Evolutionary conservation across 2,888 invertebrate genomes (phyloP).

Genomic region (Bombylius major): DNA sequence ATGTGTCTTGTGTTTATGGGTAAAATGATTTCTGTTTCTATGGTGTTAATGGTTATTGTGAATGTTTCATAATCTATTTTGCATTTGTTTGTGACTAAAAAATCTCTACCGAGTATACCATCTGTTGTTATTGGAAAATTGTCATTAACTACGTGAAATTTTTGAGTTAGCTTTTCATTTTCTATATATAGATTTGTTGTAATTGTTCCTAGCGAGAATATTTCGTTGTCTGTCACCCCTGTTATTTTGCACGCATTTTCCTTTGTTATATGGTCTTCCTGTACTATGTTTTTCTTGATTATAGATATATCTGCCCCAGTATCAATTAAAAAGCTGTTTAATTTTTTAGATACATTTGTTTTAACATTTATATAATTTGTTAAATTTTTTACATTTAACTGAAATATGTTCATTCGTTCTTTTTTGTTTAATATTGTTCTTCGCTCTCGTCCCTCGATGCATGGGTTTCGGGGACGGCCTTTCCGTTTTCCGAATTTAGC

Average conservation of each 20-base stretch:
- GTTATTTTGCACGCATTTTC: not conserved
- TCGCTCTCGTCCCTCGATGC: too few species aligned
- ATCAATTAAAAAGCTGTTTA: not conserved
- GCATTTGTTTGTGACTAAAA: not conserved
- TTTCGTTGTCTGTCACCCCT: not conserved
- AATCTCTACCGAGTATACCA: slow-evolving; percentile 3
- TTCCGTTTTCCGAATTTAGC: too few species aligned
- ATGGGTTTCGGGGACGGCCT: too few species aligned
- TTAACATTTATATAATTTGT: not conserved
- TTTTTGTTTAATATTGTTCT: too few species aligned
- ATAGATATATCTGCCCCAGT: not conserved
- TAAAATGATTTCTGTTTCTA: too few species aligned
- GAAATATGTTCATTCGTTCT: not conserved
- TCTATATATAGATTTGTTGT: not conserved
- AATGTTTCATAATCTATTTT: slow-evolving; percentile 5
- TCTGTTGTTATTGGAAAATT: slow-evolving; percentile 4
- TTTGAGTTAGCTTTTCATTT: not conserved
- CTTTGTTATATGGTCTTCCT: not conserved
- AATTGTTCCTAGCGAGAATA: not conserved
- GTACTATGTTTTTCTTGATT: not conserved
- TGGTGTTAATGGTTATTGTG: not conserved
- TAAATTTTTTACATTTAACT: not conserved
- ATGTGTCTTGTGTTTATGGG: not conserved
- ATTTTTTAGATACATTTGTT: too few species aligned
- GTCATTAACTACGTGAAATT: not conserved